Conservation (phyloP, 2,888 invertebrate species). For the Acleris laterana region DNA sequence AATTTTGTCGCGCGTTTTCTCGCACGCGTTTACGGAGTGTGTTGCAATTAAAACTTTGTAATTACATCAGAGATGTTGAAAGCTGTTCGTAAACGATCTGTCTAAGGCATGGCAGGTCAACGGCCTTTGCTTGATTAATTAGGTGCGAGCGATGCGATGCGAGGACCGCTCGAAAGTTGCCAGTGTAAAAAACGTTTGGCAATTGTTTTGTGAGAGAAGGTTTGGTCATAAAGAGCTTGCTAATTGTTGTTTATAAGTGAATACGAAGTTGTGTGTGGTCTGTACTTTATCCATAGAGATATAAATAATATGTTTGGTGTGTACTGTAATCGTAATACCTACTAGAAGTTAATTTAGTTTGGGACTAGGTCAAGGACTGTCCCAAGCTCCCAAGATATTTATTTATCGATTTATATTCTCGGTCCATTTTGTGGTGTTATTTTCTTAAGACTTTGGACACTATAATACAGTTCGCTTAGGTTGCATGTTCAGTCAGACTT, state of each 20-base stretch:
- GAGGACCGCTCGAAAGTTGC: slow-evolving; percentile 8
- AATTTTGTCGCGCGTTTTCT: slow-evolving; percentile 35
- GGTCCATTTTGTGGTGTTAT: too few species aligned
- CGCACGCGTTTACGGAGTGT: slow-evolving; percentile 51
- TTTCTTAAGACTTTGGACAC: too few species aligned
- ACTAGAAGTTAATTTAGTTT: too few species aligned
- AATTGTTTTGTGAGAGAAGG: slow-evolving; percentile 19
- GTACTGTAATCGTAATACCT: too few species aligned
- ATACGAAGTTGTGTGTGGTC: too few species aligned
- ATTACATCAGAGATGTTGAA: slow-evolving; percentile 47
- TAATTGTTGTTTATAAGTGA: not conserved
- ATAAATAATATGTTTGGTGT: too few species aligned
- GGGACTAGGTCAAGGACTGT: too few species aligned
- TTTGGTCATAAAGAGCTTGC: not conserved
- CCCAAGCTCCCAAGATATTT: too few species aligned
- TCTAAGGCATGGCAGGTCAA: slow-evolving; percentile 52
- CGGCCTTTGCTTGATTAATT: slow-evolving; percentile 47
- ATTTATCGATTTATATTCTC: too few species aligned
- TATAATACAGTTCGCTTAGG: too few species aligned
- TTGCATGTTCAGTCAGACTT: too few species aligned
- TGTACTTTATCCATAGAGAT: too few species aligned
- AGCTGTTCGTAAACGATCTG: slow-evolving; percentile 43
- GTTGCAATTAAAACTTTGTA: slow-evolving; percentile 58
- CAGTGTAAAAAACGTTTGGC: slow-evolving; percentile 26
- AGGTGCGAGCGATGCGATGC: slow-evolving; percentile 36